A percentile compares a stretch with the other conserved stretches of the same genome.
These are phyloP conservation scores for Lasioglossum malachurum DNA, from an alignment of 2,888 invertebrate species.

Conservation along the genomic window DNA sequence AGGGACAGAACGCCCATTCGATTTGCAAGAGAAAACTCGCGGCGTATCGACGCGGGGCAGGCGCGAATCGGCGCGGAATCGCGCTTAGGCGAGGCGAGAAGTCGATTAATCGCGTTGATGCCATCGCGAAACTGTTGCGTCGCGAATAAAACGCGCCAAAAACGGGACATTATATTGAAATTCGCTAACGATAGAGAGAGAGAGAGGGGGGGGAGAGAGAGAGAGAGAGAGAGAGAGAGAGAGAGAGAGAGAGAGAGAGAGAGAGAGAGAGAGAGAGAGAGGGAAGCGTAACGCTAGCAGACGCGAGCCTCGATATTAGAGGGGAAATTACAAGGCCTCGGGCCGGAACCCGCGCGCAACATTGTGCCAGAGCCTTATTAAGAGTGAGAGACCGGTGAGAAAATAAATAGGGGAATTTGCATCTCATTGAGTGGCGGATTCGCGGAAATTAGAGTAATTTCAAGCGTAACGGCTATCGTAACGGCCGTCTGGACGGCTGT, in stretches of 20 bases:
- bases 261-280: rapidly evolving
- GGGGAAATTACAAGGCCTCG: slow-evolving; percentile 43
- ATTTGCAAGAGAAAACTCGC: slow-evolving; percentile 30
- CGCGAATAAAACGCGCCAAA: background rate
- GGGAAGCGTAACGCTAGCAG: background rate
- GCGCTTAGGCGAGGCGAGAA: slow-evolving; percentile 17
- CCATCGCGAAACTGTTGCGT: background rate
- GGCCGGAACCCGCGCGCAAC: slow-evolving; percentile 10
- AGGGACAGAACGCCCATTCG: slow-evolving; percentile 25
- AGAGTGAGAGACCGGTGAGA: slow-evolving; percentile 36
- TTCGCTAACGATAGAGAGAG: slow-evolving; percentile 16
- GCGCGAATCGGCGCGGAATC: background rate
- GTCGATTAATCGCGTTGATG: slow-evolving; percentile 38
- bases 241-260: rapidly evolving
- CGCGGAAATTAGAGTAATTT: slow-evolving; percentile 57
- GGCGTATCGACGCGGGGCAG: background rate
- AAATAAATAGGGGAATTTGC: slow-evolving; percentile 58
- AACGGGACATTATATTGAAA: slow-evolving; percentile 30
- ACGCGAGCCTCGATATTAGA: slow-evolving; percentile 10
- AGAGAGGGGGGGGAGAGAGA: rapidly evolving
- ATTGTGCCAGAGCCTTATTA: slow-evolving; percentile 35
- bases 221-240: background rate
- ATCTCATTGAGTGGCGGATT: slow-evolving; percentile 41
- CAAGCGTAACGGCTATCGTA: slow-evolving; percentile 42
- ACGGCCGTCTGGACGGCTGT: slow-evolving; percentile 37